These are phyloP conservation scores for Amiota minor DNA, from an alignment of 2,888 invertebrate species.

Conservation along the genomic window DNA sequence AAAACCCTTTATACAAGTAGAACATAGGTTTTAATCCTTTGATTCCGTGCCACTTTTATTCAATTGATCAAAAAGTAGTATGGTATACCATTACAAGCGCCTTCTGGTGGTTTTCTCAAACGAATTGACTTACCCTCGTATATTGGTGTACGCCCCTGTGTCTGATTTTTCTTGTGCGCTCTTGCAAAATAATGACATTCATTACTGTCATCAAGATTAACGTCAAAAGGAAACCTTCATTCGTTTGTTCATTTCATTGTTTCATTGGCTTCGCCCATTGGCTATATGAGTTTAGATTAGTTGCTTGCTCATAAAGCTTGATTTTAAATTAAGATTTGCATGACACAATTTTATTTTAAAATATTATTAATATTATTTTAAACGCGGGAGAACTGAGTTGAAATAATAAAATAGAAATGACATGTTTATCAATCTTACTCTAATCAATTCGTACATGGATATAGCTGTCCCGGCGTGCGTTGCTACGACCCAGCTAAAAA, in stretches of 20 bases:
- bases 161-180: constrained; percentile 16
- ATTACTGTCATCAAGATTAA: constrained; percentile 62
- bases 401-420: background rate
- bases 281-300: constrained; percentile 11
- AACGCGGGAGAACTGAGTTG: background rate
- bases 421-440: too few species aligned
- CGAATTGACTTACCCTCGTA: too few species aligned
- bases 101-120: too few species aligned
- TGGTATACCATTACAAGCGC: too few species aligned
- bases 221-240: constrained; percentile 38
- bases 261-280: background rate
- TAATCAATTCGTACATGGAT: too few species aligned
- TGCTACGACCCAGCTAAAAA: too few species aligned
- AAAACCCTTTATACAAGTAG: too few species aligned
- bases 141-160: too few species aligned
- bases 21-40: too few species aligned
- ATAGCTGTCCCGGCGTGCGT: too few species aligned
- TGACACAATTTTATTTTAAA: constrained; percentile 13
- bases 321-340: constrained; percentile 36
- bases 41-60: too few species aligned
- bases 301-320: constrained; percentile 16
- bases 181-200: constrained; percentile 61
- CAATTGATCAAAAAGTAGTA: too few species aligned
- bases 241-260: constrained; percentile 1
- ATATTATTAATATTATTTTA: background rate